These are phyloP conservation scores for Patiria miniata DNA, from an alignment of 35 echinoderm and acorn worm species.

Conservation along the genomic window DNA sequence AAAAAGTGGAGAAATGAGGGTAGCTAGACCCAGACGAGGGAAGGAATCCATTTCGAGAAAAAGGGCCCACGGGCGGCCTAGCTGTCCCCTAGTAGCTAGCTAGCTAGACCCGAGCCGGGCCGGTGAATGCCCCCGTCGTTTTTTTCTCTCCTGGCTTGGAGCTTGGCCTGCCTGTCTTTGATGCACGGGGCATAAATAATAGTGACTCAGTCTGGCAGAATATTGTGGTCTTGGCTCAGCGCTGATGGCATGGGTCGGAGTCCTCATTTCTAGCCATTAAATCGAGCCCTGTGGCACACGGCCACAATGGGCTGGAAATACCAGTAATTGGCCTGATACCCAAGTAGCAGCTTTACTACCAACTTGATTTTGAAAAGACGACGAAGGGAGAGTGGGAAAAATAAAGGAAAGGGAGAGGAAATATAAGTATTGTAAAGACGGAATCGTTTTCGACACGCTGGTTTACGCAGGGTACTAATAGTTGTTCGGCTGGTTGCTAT, in stretches of 20 bases:
- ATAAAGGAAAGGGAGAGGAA: background rate
- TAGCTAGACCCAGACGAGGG: background rate
- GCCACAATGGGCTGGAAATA: slow-evolving; percentile 17
- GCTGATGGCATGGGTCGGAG: background rate
- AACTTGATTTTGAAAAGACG: background rate
- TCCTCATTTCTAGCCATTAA: slow-evolving; percentile 5
- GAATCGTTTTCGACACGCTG: background rate
- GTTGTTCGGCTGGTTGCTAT: slow-evolving; percentile 5
- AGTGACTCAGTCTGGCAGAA: background rate
- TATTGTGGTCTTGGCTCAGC: background rate
- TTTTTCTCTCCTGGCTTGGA: background rate
- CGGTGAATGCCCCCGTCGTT: slow-evolving; percentile 17
- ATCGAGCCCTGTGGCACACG: background rate
- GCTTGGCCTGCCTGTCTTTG: background rate
- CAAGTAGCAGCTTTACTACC: background rate
- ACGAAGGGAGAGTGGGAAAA: background rate
- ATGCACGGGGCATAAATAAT: background rate
- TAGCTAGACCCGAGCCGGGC: background rate
- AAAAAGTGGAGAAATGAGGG: background rate
- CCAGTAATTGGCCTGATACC: slow-evolving; percentile 5
- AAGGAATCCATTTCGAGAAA: slow-evolving; percentile 5
- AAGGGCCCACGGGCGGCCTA: slow-evolving; percentile 14
- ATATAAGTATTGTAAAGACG: background rate
- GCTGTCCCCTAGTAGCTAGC: background rate
- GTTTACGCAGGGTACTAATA: background rate